Percentiles rank a stretch among this genome's conserved stretches.
Conservation (phyloP, 2,888 invertebrate genomes). For the Himalopsyche kuldschensis region DNA sequence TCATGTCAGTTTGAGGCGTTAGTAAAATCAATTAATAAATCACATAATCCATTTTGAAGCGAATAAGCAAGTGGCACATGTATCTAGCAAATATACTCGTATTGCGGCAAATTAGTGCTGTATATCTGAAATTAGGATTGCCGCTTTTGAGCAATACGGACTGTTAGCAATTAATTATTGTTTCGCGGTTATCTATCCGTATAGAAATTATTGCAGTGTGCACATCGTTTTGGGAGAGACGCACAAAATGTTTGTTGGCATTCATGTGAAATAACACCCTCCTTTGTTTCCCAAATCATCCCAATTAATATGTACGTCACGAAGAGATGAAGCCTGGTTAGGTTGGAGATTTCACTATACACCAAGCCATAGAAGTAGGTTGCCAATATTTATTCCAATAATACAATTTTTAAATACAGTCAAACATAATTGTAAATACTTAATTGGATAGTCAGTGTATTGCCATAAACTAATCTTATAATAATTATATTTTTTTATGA, state of each 20-base stretch:
- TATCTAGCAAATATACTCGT: not conserved
- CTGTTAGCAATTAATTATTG: not conserved
- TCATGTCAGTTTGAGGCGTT: too few relatives aligned
- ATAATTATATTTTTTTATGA: too few relatives aligned
- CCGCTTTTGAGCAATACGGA: not conserved
- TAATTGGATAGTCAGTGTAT: too few relatives aligned
- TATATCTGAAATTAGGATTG: not conserved
- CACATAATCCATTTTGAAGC: not conserved
- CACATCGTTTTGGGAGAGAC: not conserved
- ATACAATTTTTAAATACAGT: not conserved
- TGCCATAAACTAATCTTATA: too few relatives aligned
- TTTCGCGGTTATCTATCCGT: not conserved
- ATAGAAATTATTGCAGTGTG: not conserved
- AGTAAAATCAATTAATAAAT: not conserved
- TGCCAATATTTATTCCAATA: not conserved
- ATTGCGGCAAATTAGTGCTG: not conserved
- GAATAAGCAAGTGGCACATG: not conserved
- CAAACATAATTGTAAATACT: too few relatives aligned
- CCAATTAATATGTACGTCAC: conserved; percentile 15
- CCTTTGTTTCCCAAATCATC: conserved; percentile 23
- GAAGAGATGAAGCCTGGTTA: not conserved
- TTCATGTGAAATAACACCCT: conserved; percentile 13
- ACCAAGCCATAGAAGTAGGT: not conserved
- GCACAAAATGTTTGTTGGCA: not conserved
- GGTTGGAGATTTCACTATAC: not conserved